A percentile compares a stretch with the other conserved stretches of the same genome.
phyloP scores from a whole-genome alignment of 2,888 invertebrate species.

The Maniola hyperantus region DNA sequence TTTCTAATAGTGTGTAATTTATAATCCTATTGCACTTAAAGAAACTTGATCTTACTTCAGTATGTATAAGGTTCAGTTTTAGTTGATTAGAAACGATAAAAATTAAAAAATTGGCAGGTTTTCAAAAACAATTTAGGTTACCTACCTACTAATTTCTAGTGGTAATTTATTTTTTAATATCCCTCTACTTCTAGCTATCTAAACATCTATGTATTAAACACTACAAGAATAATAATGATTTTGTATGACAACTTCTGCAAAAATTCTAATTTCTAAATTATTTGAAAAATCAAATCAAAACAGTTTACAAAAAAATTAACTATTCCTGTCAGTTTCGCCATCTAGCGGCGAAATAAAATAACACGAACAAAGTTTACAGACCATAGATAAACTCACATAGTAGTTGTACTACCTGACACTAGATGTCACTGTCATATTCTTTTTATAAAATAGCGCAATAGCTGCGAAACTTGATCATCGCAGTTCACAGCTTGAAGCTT shows the following conservation, averaged over 20 bases:
- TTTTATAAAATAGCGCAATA: neutral
- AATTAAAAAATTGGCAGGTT: neutral
- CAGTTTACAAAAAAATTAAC: neutral
- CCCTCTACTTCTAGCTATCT: too few species aligned
- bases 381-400: neutral
- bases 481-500: too few species aligned
- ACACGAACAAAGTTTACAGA: neutral
- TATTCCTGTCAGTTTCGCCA: constrained; percentile 9
- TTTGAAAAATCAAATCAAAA: neutral
- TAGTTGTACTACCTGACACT: constrained; percentile 26
- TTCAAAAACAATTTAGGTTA: neutral
- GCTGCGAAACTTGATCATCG: too few species aligned
- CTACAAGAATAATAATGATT: too few species aligned
- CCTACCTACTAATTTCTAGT: neutral
- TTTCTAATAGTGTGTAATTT: constrained; percentile 38
- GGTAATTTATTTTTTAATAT: too few species aligned
- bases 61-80: constrained; percentile 11
- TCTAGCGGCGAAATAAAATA: constrained; percentile 18
- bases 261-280: neutral
- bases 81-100: neutral
- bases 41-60: constrained; percentile 16
- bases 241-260: too few species aligned
- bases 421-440: constrained; percentile 33
- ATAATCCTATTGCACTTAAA: constrained; percentile 43
- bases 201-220: too few species aligned